Conservation (phyloP, 2,797 vertebrate species). For the Eurystomus glaucurus region DNA sequence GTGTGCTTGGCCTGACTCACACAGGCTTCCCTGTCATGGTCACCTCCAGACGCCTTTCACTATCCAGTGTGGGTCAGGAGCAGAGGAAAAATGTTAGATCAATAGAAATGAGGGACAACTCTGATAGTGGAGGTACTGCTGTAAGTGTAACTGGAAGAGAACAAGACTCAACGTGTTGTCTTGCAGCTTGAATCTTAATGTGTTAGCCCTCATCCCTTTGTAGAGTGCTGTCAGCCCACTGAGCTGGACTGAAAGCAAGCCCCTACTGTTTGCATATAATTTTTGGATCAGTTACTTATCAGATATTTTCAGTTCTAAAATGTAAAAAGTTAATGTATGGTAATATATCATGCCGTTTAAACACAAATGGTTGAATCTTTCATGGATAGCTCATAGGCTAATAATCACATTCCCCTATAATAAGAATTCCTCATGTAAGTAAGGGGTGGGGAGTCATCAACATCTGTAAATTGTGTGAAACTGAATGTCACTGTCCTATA, state of each 20-base stretch:
- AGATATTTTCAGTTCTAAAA: neutral
- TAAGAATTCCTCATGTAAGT: neutral
- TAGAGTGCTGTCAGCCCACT: neutral
- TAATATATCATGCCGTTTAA: neutral
- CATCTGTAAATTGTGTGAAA: neutral
- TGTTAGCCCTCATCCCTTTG: neutral
- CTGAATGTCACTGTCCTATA: neutral
- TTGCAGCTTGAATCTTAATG: neutral
- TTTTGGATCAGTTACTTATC: neutral
- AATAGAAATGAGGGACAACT: neutral
- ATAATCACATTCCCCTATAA: neutral
- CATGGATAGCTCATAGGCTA: neutral
- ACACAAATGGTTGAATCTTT: neutral
- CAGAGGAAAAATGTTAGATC: neutral
- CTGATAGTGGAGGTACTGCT: neutral
- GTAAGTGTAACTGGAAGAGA: neutral
- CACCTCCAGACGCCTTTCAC: neutral
- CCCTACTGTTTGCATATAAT: neutral
- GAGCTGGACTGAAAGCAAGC: neutral
- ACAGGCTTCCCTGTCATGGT: fast-evolving
- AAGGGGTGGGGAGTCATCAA: neutral
- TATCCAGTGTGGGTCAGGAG: neutral
- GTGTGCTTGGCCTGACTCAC: fast-evolving
- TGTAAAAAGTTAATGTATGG: neutral
- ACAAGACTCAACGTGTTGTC: neutral